Conservation (phyloP, 2,888 invertebrate genomes). For the Pandemis corylana region DNA sequence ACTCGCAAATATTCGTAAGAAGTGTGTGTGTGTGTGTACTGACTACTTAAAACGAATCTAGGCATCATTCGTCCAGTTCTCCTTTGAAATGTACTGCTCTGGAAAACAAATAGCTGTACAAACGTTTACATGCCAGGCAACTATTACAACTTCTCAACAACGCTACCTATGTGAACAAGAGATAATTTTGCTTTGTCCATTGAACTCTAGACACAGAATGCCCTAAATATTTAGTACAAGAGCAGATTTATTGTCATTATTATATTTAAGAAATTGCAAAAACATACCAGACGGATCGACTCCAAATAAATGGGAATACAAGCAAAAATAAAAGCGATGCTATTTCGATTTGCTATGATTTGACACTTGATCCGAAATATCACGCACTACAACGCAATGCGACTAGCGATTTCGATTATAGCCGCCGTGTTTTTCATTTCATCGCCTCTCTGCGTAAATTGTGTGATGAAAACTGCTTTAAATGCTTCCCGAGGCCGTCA, state of each 20-base stretch:
- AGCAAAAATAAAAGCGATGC: too few species aligned
- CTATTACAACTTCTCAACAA: not conserved
- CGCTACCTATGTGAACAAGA: not conserved
- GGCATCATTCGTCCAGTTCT: not conserved
- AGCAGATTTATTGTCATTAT: too few species aligned
- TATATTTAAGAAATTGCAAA: too few species aligned
- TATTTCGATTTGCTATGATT: not conserved
- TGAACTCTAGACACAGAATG: not conserved
- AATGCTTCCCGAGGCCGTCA: not conserved
- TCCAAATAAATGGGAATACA: too few species aligned
- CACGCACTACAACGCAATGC: not conserved
- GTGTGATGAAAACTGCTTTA: not conserved
- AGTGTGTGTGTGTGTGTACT: not conserved
- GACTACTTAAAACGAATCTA: not conserved
- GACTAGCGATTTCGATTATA: not conserved
- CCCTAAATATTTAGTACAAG: not conserved
- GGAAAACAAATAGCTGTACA: constrained; percentile 3
- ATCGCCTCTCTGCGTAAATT: not conserved
- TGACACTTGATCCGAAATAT: not conserved
- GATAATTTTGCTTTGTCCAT: not conserved
- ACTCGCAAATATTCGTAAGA: not conserved
- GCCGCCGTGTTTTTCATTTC: not conserved
- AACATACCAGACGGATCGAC: too few species aligned
- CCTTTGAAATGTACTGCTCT: not conserved
- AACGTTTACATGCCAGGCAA: not conserved